Evolutionary conservation across 2,113 vertebrate genomes (phyloP).

Genomic region (Sceloporus undulatus): DNA sequence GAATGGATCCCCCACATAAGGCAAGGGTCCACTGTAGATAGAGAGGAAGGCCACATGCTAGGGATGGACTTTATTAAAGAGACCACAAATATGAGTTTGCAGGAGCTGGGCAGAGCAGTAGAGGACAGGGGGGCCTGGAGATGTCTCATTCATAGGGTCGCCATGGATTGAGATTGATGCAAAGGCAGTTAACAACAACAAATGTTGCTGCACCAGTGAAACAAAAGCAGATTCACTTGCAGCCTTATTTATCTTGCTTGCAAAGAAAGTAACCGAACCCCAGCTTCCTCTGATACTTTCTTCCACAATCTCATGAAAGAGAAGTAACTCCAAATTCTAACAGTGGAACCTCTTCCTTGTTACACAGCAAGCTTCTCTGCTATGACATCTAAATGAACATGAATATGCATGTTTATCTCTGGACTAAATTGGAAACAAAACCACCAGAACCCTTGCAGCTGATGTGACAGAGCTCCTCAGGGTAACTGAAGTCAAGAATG

Average conservation of each 20-base stretch:
- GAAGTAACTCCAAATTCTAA: background rate
- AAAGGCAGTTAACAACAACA: no score
- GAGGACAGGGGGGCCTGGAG: no score
- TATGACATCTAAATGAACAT: background rate
- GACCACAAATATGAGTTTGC: no score
- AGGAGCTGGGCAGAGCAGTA: no score
- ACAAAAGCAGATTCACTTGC: background rate
- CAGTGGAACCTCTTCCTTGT: no score
- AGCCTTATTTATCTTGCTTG: background rate
- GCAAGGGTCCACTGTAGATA: no score
- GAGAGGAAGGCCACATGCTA: no score
- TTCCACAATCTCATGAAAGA: background rate
- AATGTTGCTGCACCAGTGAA: background rate
- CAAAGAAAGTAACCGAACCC: background rate
- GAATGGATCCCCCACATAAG: no score
- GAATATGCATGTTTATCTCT: background rate
- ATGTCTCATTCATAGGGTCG: no score
- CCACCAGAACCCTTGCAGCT: background rate
- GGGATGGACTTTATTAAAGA: no score
- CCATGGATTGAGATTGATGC: no score
- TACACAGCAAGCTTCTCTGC: background rate
- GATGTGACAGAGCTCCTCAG: conserved; percentile 1
- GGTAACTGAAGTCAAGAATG: background rate
- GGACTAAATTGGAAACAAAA: background rate
- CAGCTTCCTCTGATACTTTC: background rate